Base-by-base conservation (phyloP, 2,113 vertebrate genomes). In the Mesitornis unicolor region DNA sequence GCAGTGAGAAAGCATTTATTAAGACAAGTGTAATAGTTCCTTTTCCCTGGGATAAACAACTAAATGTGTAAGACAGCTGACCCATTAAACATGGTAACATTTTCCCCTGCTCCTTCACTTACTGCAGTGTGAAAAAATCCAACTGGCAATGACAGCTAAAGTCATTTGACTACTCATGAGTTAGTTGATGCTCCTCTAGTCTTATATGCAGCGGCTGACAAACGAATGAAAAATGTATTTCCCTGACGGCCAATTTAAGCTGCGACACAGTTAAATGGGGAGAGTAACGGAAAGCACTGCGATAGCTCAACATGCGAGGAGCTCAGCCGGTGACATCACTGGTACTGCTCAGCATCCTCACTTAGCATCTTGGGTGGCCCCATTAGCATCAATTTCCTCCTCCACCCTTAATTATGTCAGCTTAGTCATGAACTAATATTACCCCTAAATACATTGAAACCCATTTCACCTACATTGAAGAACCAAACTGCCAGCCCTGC, bases 1-100 rank as follows among this genome's bases (percentile, higher is more conserved):
- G 35, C 43, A 47, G n/a, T 25, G 33, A 90, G 42, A 90, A 94
- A 89, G 53, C 64, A 38, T 97, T 96, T 97, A 96, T 94, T 96
- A 64, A 73, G 75, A 84, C 21, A 86, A 56, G 35, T 64, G 12
- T 64, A 92, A 38, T 28, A 77, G 26, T 36, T 84, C 9, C 77
- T 93, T 67, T 81, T 64, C 88, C 73, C 51, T 68, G 68, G 70
- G 59, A 74, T 76, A 88, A 59, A 80, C 28, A 86, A 79, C 40
- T 70, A 48, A 80, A 54, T 40, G 45, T 19, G 1, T n/a, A 82
- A 13, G n/a, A 56, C 63, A 83, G 47, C 79, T 74, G 68, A 86
- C 14, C 64, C n/a, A 6, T 63, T 67, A 64, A 77, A 86, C 43
- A 71, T 65, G 26, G 48, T 69, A 85, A 65, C 29, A 33, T 53